Base-by-base conservation (phyloP, 1,140 invertebrate species). In the Pygmarrhopalites habei region DNA sequence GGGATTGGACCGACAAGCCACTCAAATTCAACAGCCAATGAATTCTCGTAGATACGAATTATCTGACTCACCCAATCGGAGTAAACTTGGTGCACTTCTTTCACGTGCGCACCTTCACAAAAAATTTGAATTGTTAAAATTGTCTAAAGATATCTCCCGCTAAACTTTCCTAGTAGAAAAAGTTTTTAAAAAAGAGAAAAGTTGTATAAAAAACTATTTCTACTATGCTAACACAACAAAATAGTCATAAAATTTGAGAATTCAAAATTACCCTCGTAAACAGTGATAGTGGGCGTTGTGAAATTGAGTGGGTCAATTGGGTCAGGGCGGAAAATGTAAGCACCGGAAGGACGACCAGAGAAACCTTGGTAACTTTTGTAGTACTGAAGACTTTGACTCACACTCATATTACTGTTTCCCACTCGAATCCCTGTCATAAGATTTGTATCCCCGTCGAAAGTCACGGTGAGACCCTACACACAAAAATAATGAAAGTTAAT, bases 1-100 rank as follows among this genome's bases (percentile, higher is more conserved):
- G 93, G 92, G 67, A 99, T 91, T 0, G 95, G 92, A 28, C 95
- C 95, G 64, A 98, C 81, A 1, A 94, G 77, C 91, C 92, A 99
- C 71, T 96, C 86, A 58, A 96, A 84, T 75, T 98, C 92, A 0
- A 91, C 78, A 67, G 80, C 74, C 47, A 77, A 70, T 1, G 76
- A 76, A 43, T 81, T 79, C 58, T 84, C 80, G 65, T 91, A 90
- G 0, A 94, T 69, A 57, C 92, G 76, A 28, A 94, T 79, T 1
- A 88, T 82, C 78, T 95, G 88, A 25, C 83, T 88, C 0, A 90
- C 77, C 87, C 88, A 97, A 14, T 86, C 79, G 51, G 79, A 82
- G 64, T 85, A 82, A 15, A 74, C 75, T 72, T 92, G 87, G 68
- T 90, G 86, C 12, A 95, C 80, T 80, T 98, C 95, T 63, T 87